Evolutionary conservation across 2,888 invertebrate species (phyloP), one percentile per base, ranked within the genome.

Genomic region (Oscheius sp.): DNA sequence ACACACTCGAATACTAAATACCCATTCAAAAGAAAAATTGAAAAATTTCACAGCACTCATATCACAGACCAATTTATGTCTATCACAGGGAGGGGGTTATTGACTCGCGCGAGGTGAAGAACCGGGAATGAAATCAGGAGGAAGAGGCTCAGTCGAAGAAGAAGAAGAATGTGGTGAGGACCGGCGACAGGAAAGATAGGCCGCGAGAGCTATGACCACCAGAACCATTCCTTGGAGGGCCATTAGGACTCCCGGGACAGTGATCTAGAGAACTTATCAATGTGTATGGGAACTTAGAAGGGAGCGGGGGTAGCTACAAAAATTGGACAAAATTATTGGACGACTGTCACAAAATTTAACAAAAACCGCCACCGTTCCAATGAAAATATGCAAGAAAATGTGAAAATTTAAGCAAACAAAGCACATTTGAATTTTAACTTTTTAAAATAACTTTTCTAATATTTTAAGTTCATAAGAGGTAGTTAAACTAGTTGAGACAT

Each of bases 241-340:
- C 72, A 80, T 68, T 56, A 80, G 68, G 36, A 68, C 67, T 20
- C 70, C 68, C 36, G 80, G 78, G 61, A 80, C 70, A 24, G 76
- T 70, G 61, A 80, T 80, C 79, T 80, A 73, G 3, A 68, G 62
- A 68, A 56, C 17, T 14, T 14, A 50, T 41, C 41, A 41, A 41
- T 20, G 14, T 41, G 41, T n/a, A 47, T 6, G 54, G 20, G 2
- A 20, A 33, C 33, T 32, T 30, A 9, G 51, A 20, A 3, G 41
- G 41, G 12, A 12, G 20, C 3, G 41, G 41, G 41, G 12, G 12
- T n/a, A n/a, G n/a, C n/a, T n/a, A n/a, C n/a, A n/a, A n/a, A n/a
- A n/a, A n/a, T n/a, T n/a, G n/a, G n/a, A n/a, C n/a, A n/a, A n/a
- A 36, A 33, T n/a, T 9, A 17, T 32, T 32, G 54, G 54, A 54